Percentiles rank a stretch among this genome's conserved stretches.
phyloP scores from a whole-genome alignment of 2,888 invertebrate species.

The Dinocampus coccinellae region DNA sequence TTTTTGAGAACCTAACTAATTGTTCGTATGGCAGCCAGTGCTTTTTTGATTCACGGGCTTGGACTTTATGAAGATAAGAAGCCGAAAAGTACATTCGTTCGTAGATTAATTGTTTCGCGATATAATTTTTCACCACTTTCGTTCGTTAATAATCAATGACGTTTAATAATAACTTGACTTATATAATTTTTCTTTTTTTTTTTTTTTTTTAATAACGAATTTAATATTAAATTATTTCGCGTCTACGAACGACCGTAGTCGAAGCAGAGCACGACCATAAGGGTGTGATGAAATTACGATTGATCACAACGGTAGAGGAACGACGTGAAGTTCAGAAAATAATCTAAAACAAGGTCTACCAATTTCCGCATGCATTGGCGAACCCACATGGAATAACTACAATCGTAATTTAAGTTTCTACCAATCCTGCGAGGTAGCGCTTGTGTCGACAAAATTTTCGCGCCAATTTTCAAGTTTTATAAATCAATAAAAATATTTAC shows the following conservation, averaged over 20 bases:
- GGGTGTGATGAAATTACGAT: neutral
- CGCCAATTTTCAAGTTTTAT: constrained; percentile 12
- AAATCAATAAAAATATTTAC: no score
- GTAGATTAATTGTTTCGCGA: neutral
- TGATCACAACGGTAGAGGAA: neutral
- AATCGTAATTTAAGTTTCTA: neutral
- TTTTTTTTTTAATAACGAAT: no score
- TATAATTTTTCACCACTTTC: neutral
- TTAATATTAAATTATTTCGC: neutral
- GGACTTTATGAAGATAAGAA: constrained; percentile 45
- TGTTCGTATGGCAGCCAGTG: constrained; percentile 54
- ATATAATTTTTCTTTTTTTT: no score
- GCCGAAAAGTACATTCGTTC: constrained; percentile 60
- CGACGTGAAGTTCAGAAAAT: neutral
- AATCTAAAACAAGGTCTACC: neutral
- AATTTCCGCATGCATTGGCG: neutral
- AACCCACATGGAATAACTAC: neutral
- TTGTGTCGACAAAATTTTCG: neutral
- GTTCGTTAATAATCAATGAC: neutral
- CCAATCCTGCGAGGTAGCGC: no score
- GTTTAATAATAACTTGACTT: neutral
- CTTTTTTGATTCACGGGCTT: constrained; percentile 53
- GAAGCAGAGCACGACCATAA: neutral
- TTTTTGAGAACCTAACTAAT: constrained; percentile 42
- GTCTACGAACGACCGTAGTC: neutral